Evolutionary conservation across 2,113 vertebrate species (phyloP), one percentile per base, ranked within the genome.

Genomic region (Dasyornis broadbenti): DNA sequence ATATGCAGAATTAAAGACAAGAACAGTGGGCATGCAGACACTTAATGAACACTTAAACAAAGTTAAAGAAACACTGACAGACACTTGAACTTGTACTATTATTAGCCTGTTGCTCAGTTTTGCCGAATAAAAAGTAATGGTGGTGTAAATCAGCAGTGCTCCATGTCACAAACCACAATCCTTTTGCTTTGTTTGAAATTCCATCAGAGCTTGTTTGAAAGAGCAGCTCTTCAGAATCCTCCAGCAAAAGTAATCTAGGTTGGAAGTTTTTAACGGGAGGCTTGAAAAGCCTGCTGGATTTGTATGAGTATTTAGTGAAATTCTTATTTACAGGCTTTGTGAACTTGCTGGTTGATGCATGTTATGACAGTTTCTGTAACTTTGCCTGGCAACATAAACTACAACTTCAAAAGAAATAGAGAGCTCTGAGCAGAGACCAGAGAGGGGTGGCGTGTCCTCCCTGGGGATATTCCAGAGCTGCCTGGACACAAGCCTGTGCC

Each of bases 301-400:
- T 33, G 20, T n/a, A 4, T 0, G 0, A 56, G 11, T 8, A 23
- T 54, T 72, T 42, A 2, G 30, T 13, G 8, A 49, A 82, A 37
- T 28, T 59, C 23, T 30, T 22, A 17, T 65, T 90, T 39, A 17
- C 8, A 7, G 6, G 9, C 69, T 49, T 56, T 44, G 13, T 12
- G 42, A 57, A 9, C 17, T 39, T 5, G 3, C 31, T 71, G 23
- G 21, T 8, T 42, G 33, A 42, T 15, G 8, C 8, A 4, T 0
- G 2, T 57, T 15, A 13, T 0, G 2, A 10, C 9, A 59, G 3
- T 22, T 66, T 64, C 3, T 37, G 30, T 4, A 37, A 30, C 19
- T 44, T 23, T 28, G 19, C 28, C 57, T 42, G 4, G 3, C n/a
- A 40, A 23, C 11, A 12, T 3, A 47, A 53, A 35, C 24, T 3